Evolutionary conservation across 2,113 vertebrate species (phyloP).

Genomic region (Theristicus caerulescens): DNA sequence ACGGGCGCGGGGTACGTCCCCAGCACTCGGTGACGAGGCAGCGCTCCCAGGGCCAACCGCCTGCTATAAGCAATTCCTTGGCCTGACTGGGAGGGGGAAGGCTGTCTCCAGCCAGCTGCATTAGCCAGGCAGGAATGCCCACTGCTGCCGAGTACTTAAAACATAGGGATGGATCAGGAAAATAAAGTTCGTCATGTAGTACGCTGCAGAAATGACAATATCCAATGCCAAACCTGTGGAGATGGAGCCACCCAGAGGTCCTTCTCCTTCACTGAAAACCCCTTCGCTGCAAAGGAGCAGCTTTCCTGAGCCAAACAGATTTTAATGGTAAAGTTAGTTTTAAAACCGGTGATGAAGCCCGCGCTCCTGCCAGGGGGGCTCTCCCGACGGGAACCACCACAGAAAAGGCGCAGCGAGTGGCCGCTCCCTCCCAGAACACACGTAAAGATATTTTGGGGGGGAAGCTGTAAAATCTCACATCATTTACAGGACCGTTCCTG

Average conservation of each 20-base stretch:
- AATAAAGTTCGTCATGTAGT: background rate
- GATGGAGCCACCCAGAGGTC: constrained; percentile 40
- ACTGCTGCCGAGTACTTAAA: background rate
- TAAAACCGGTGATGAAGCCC: background rate
- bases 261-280: background rate
- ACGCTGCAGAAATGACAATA: accelerated
- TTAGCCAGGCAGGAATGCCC: background rate
- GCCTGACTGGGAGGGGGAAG: background rate
- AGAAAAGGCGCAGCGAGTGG: background rate
- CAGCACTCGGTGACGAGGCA: accelerated
- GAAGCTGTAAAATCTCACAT: background rate
- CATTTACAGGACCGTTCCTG: background rate
- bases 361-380: background rate
- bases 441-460: background rate
- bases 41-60: accelerated
- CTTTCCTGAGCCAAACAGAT: accelerated
- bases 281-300: background rate
- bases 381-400: background rate
- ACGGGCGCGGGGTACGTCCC: too few relatives aligned
- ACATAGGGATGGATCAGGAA: background rate
- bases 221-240: background rate
- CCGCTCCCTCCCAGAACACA: background rate
- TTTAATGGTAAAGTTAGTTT: accelerated
- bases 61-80: background rate
- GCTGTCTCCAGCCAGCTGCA: background rate